Evolutionary conservation across 2,113 vertebrate genomes (phyloP), one percentile per base, ranked within the genome.

Genomic region (Pachypanchax playfairii): DNA sequence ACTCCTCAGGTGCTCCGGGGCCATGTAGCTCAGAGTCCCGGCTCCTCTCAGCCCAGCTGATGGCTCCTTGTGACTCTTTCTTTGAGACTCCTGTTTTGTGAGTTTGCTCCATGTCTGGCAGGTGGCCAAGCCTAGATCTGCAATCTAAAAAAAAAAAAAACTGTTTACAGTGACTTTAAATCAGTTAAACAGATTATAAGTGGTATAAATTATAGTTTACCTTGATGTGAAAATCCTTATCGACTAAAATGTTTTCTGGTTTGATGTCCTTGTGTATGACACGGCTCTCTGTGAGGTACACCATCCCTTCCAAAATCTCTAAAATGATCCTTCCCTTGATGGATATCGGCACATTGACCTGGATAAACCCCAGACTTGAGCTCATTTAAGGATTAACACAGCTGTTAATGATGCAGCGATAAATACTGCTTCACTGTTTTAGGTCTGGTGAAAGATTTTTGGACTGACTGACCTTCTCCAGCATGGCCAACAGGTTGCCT

Each of bases 211-310:
- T 18, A 31, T 51, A 4, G 18, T 47, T 28, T 92, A 99, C 97
- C 94, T 99, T 99, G 55, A 98, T 94, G 71, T 98, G 96, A 83
- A 96, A 97, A 77, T 96, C 84, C 35, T 79, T 73, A 69, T 98
- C 94, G 39, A 98, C 93, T 25, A 99, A 91, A 77, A 99, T 96
- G 69, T 98, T 99, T 70, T 96, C 94, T 9, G 97, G 97, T 74
- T 98, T 99, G 48, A 99, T 87, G 79, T 99, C 97, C 86, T 98
- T 98, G 86, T 99, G 97, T 53, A 98, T 88, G 25, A 98, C 87
- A 0, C 83, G 73, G 62, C 90, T 87, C n/a, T 88, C 54, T 0
- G 94, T 93, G 41, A 99, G 88, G 79, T 99, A 98, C 25, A 92
- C 62, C 97, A 99, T 96, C 24, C 96, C 97, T 80, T 99, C 96